Evolutionary conservation across 2,113 vertebrate genomes (phyloP), one percentile per base, ranked within the genome.

Genomic region (Thinocorus orbignyianus): DNA sequence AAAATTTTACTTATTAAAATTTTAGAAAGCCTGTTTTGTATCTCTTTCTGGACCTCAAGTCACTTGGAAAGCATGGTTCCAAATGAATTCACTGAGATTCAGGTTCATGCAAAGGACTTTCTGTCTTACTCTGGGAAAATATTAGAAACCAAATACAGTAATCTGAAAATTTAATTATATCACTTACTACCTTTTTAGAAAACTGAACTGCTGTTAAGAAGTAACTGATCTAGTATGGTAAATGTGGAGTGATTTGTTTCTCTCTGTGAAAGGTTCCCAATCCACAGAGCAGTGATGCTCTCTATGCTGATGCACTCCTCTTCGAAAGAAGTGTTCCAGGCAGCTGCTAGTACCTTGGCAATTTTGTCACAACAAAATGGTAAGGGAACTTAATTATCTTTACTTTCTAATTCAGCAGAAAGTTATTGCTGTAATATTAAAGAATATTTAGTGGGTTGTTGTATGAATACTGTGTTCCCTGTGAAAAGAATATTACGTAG

Each of bases 251-350:
- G 62, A 80, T 88, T 77, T 66, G 24, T 92, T 91, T 86, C 52
- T 96, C 33, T 93, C 92, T 92, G 37, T 79, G 62, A 70, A 92
- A 99, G 99, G 97, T 98, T 98, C 81, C 99, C 99, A 8, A 88
- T 98, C 70, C 98, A 99, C 79, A 98, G 98, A 78, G 98, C 99
- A 90, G 95, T 99, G 68, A 99, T 99, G 99, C 98, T 98, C 0
- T 98, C 99, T 73, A 99, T 99, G 98, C 90, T 99, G 87, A 98
- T 99, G 95, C 99, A 99, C 94, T 98, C 98, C 12, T 97, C 98
- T 30, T 99, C 98, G 17, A 98, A 98, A 83, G 97, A 98, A 48
- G 99, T 99, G 52, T 99, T 99, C 90, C 98, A 98, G 81, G 99
- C 99, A 26, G 98, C 99, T 66, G 97, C 99, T 13, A 98, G 98